A percentile compares a stretch with the other conserved stretches of the same genome.
These are phyloP conservation scores for Daboia siamensis DNA, from an alignment of 2,113 vertebrate genomes.

Conservation along the genomic window DNA sequence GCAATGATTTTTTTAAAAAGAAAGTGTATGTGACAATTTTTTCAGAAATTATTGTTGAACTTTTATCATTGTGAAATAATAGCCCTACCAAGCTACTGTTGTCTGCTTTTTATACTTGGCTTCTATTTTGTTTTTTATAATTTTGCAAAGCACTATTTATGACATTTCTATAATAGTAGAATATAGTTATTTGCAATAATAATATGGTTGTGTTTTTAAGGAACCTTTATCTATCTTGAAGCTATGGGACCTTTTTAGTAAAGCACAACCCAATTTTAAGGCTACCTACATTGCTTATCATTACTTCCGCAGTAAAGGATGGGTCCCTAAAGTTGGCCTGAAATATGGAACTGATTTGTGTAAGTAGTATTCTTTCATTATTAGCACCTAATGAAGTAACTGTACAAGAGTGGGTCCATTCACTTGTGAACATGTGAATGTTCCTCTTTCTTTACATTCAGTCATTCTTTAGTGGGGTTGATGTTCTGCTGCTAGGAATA, in stretches of 20 bases:
- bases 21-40: not conserved
- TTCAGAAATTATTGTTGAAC: not conserved
- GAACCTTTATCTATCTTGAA: constrained; percentile 76
- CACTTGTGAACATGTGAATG: no score
- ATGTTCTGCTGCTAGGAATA: not conserved
- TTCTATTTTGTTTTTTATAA: not conserved
- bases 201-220: constrained; percentile 53
- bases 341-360: constrained; percentile 91
- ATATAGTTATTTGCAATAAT: not conserved
- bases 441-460: not conserved
- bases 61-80: not conserved
- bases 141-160: not conserved
- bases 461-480: not conserved
- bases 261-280: constrained; percentile 75
- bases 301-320: constrained; percentile 86
- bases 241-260: constrained; percentile 79
- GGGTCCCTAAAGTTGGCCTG: constrained; percentile 91
- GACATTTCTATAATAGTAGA: not conserved
- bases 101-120: accelerated
- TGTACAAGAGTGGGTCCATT: not conserved
- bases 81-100: not conserved
- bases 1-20: not conserved
- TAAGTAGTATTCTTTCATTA: constrained; percentile 66
- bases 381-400: not conserved
- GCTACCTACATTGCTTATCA: constrained; percentile 87